phyloP scores from a whole-genome alignment of 2,113 vertebrate species.

The Prunella fulvescens region DNA sequence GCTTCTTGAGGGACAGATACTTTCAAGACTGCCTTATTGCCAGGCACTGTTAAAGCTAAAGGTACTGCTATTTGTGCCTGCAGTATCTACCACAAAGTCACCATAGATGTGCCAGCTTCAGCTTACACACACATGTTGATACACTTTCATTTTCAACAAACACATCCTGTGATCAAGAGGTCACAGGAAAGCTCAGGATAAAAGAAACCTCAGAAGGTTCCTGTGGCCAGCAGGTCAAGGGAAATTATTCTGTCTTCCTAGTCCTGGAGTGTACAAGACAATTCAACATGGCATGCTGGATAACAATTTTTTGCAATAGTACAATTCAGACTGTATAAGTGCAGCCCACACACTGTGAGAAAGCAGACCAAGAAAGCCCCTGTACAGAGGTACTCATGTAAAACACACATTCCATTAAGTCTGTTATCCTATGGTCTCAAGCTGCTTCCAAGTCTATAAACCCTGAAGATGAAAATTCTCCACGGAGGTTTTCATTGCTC shows the following conservation, averaged over 20 bases:
- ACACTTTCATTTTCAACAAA: not conserved
- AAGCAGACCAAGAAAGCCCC: not conserved
- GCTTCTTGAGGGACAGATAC: not conserved
- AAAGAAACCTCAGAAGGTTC: not conserved
- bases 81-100: not conserved
- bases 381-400: not conserved
- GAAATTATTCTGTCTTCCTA: not conserved
- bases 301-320: not conserved
- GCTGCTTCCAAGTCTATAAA: not conserved
- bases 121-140: accelerated
- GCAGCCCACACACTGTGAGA: not conserved
- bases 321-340: not conserved
- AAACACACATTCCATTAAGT: not conserved
- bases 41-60: not conserved
- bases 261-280: not conserved
- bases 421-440: not conserved
- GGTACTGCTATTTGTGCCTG: not conserved
- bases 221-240: not conserved
- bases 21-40: not conserved
- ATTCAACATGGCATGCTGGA: not conserved
- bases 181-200: not conserved
- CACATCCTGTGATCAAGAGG: not conserved
- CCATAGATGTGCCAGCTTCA: not conserved
- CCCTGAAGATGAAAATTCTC: not conserved
- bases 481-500: not conserved